Evolutionary conservation across 2,113 vertebrate species (phyloP).

Genomic region (Pachypanchax playfairii): DNA sequence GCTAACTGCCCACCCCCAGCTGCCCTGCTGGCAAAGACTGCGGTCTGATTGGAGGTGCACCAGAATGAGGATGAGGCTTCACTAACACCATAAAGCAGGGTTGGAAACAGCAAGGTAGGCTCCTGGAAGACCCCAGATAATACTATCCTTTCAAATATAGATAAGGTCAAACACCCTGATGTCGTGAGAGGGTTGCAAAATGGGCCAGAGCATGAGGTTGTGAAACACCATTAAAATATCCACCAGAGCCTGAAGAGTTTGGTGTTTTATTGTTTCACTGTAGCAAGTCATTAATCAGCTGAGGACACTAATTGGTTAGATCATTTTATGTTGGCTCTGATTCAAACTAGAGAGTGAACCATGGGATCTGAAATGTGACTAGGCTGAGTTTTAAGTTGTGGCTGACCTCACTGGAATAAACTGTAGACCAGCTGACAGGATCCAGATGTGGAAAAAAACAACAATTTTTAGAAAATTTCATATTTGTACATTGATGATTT

Average conservation of each 20-base stretch:
- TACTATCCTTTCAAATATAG: constrained; percentile 60
- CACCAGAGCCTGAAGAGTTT: constrained; percentile 38
- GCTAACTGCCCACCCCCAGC: constrained; percentile 64
- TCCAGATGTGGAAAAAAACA: no score
- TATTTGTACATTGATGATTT: no score
- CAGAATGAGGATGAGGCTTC: constrained; percentile 66
- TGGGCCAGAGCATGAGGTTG: constrained; percentile 47
- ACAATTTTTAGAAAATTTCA: no score
- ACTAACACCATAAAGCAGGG: constrained; percentile 55
- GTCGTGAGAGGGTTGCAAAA: constrained; percentile 53
- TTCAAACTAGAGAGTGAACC: constrained; percentile 50
- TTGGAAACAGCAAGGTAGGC: constrained; percentile 54
- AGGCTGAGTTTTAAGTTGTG: no score
- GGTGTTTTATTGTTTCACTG: constrained; percentile 57
- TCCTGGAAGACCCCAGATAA: constrained; percentile 53
- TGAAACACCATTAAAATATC: constrained; percentile 56
- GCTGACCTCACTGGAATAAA: constrained; percentile 49
- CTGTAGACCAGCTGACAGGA: constrained; percentile 27
- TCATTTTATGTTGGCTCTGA: constrained; percentile 56
- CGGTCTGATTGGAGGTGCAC: constrained; percentile 58
- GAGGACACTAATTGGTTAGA: constrained; percentile 67
- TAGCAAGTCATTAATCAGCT: constrained; percentile 66
- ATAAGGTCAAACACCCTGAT: constrained; percentile 65
- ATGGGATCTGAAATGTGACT: no score
- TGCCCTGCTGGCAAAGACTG: constrained; percentile 48